Evolutionary conservation across 2,888 invertebrate species (phyloP), one percentile per base, ranked within the genome.

Genomic region (Drosophila monieri): DNA sequence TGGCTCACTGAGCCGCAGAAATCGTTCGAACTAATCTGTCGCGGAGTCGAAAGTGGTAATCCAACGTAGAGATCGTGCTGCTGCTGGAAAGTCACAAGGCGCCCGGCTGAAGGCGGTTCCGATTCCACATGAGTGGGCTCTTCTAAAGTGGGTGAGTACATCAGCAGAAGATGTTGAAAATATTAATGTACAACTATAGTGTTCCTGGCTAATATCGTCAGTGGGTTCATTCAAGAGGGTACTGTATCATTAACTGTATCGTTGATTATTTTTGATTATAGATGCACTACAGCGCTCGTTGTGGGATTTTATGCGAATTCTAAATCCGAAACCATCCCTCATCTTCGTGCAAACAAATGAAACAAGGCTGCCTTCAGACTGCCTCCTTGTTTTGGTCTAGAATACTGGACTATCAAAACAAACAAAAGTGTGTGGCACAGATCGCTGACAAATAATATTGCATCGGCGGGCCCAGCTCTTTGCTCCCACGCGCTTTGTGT

Each of bases 141-240:
- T 74, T 80, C 72, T 88, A 88, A 77, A 77, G 78, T 85, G 88
- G 88, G 88, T 88, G 85, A 88, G 88, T 88, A 88, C 72, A 64
- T 62, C 62, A 18, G 55, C 65, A 65, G 73, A 52, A 59, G 49
- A 75, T 60, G 60, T 43, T 43, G 35, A 55, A 53, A 52, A 64
- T 59, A 57, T 73, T 12, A 53, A 56, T 54, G 51, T 51, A 44
- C 39, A 43, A 18, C 37, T 48, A 49, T 46, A 48, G n/a, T 32
- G 27, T 32, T 32, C 10, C 27, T 9, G 27, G 32, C 3, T 30
- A 9, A 32, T 32, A 12, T 25, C 6, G 27, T 27, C 9, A 9
- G 0, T 9, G 27, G 27, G 27, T 9, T 27, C 9, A 27, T 2
- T 27, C 9, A 9, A 9, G 27, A 9, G 27, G 9, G 8, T 27